These are phyloP conservation scores for Pollenia amentaria DNA, from an alignment of 2,888 invertebrate species.

Conservation along the genomic window DNA sequence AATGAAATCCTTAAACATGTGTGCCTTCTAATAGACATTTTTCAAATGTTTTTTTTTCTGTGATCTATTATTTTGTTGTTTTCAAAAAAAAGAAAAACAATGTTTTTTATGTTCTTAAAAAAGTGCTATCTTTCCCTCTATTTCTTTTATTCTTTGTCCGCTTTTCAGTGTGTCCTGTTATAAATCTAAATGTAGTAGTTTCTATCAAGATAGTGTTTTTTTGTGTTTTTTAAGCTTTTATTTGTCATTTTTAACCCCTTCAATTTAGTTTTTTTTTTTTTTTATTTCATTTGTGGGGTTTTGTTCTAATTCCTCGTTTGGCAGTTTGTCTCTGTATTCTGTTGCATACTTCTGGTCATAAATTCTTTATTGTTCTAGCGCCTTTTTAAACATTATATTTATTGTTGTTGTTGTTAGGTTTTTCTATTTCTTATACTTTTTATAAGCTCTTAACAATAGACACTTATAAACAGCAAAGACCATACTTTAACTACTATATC, in stretches of 20 bases:
- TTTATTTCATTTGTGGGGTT: slow-evolving; percentile 35
- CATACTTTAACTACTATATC: slow-evolving; percentile 45
- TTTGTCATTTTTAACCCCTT: slow-evolving; percentile 58
- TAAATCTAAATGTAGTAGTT: not conserved
- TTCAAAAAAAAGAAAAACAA: slow-evolving; percentile 8
- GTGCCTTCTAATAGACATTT: slow-evolving; percentile 2
- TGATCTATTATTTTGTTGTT: slow-evolving; percentile 28
- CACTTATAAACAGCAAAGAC: slow-evolving; percentile 67
- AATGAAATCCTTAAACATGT: slow-evolving; percentile 22
- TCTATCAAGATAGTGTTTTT: slow-evolving; percentile 16
- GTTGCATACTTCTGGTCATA: slow-evolving; percentile 67
- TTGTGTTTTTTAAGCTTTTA: slow-evolving; percentile 23
- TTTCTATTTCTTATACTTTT: slow-evolving; percentile 43
- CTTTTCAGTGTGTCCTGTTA: not conserved
- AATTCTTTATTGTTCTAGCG: slow-evolving; percentile 56
- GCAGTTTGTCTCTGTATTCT: slow-evolving; percentile 37
- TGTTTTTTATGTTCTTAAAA: slow-evolving; percentile 38
- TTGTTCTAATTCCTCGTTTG: slow-evolving; percentile 51
- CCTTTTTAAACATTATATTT: slow-evolving; percentile 60
- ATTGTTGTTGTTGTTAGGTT: slow-evolving; percentile 60
- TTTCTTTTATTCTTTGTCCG: slow-evolving; percentile 14
- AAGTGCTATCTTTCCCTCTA: not conserved
- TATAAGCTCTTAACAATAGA: slow-evolving; percentile 64
- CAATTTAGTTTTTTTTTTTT: slow-evolving; percentile 37
- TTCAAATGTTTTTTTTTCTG: not conserved